Conservation (phyloP, 2,888 invertebrate species). For the Chloroclystis v-ata region DNA sequence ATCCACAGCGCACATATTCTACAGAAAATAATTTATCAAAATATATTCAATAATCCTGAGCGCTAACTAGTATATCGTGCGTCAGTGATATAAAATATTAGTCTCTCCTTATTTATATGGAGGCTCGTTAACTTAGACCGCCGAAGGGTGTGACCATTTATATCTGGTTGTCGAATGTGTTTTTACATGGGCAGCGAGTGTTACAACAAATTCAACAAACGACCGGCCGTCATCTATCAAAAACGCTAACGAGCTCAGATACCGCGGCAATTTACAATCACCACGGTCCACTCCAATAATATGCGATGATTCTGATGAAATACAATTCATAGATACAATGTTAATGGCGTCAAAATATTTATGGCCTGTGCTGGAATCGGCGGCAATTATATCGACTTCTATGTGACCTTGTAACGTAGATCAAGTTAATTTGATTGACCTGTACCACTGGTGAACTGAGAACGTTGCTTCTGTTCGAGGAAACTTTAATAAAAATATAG, state of each 20-base stretch:
- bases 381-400: conserved; percentile 14
- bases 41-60: conserved; percentile 38
- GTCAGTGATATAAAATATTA: conserved; percentile 64
- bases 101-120: conserved; percentile 69
- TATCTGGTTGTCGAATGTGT: conserved; percentile 72
- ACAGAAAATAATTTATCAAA: conserved; percentile 32
- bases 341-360: conserved; percentile 23
- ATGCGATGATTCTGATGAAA: conserved; percentile 64
- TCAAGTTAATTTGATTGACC: conserved; percentile 2
- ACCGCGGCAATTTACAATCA: conserved; percentile 70
- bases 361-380: conserved; percentile 9
- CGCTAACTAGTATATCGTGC: conserved; percentile 43
- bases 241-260: conserved; percentile 74
- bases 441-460: background rate
- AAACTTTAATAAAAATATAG: too few species aligned
- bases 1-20: too few species aligned
- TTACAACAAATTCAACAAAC: conserved; percentile 75
- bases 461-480: too few species aligned
- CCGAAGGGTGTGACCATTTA: conserved; percentile 74
- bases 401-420: conserved; percentile 11
- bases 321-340: conserved; percentile 28
- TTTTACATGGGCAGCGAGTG: conserved; percentile 67
- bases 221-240: conserved; percentile 75
- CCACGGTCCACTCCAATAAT: conserved; percentile 59
- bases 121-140: conserved; percentile 74